Evolutionary conservation across 2,888 invertebrate species (phyloP), one percentile per base, ranked within the genome.

Genomic region (Agrenia bidenticulata): DNA sequence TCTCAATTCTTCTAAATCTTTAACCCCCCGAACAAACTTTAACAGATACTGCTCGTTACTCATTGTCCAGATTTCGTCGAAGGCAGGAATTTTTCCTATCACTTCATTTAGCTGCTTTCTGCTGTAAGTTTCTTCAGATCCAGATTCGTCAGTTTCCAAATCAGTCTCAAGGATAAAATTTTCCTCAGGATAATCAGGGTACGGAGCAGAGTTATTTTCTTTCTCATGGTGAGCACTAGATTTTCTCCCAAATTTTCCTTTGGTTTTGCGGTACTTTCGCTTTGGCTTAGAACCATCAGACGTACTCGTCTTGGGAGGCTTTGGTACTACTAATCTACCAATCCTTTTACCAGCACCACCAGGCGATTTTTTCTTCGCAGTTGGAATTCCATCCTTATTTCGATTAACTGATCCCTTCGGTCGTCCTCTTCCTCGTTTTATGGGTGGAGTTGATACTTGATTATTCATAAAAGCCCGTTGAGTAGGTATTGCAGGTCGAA

Each of bases 131-230:
- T 71, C 74, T 59, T 76, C 76, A 2, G 73, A 70, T 1, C 70
- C 74, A 19, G 76, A 75, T 17, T 75, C 75, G 7, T 89, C 87
- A 0, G 92, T 92, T 75, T 92, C 91, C 58, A 92, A 83, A 80
- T 93, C 92, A 0, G 90, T 89, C 81, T 93, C 93, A 39, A 86
- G 84, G 68, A 26, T 17, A 32, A 5, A 55, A 17, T 63, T 56
- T 26, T 56, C 49, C 15, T 55, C 56, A 17, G 63, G 51, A 49
- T 32, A 32, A 24, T 55, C 55, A 13, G 54, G 39, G 1, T 24
- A 41, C 24, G 57, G 50, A 23, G 56, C 17, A 7, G 41, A 41
- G 24, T 19, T 24, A 1, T 19, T 56, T 27, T 63, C 63, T 21
- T 59, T 64, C 26, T 68, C 70, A 2, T 56, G 7, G 5, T 49